phyloP scores from a whole-genome alignment of 2,113 vertebrate species.

The Puffinus mauretanicus region DNA sequence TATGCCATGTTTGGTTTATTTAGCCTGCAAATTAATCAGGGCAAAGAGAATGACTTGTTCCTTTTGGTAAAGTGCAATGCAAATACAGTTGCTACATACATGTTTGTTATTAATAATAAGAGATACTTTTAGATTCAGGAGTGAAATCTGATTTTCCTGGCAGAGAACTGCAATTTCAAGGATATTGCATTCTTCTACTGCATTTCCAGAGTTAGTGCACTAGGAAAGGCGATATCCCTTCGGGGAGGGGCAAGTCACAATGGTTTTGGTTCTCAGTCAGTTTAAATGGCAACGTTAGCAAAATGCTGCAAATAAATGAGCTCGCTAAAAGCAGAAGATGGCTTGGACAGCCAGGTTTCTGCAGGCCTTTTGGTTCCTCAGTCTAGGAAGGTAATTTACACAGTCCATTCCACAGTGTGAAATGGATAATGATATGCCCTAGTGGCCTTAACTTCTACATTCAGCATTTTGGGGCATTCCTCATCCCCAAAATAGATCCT shows the following conservation, averaged over 20 bases:
- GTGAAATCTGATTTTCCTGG: constrained; percentile 45
- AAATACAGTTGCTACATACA: background rate
- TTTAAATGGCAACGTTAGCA: constrained; percentile 11
- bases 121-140: background rate
- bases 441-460: background rate
- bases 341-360: background rate
- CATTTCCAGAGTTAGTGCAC: background rate
- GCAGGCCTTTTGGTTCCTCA: background rate
- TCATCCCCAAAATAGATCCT: background rate
- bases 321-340: constrained; percentile 17
- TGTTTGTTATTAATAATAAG: background rate
- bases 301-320: constrained; percentile 29
- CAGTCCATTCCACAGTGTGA: background rate
- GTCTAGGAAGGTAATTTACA: background rate
- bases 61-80: background rate
- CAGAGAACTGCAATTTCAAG: constrained; percentile 21
- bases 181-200: constrained; percentile 23
- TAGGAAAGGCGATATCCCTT: constrained; percentile 35
- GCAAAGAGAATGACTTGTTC: background rate
- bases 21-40: background rate
- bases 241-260: background rate
- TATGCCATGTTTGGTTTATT: background rate
- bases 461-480: constrained; percentile 17
- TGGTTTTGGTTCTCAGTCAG: background rate
- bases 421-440: background rate